Percentiles rank a stretch among this genome's conserved stretches.
Evolutionary conservation across 2,113 vertebrate genomes (phyloP).

Genomic region (Pitta sordida): DNA sequence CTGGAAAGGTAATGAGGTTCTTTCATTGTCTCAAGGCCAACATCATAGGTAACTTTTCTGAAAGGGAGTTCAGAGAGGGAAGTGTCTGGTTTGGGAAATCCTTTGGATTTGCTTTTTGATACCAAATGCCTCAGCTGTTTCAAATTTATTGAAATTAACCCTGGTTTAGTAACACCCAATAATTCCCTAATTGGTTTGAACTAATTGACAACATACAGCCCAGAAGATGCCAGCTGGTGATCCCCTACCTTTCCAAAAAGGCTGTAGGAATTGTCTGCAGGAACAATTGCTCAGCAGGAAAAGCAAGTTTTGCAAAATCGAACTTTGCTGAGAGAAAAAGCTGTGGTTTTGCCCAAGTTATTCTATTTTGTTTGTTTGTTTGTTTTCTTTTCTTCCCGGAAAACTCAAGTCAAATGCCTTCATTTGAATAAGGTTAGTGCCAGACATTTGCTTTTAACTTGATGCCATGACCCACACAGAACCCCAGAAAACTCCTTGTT

Average conservation of each 20-base stretch:
- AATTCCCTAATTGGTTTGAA: constrained; percentile 28
- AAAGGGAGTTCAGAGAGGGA: not conserved
- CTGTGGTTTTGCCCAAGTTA: constrained; percentile 15
- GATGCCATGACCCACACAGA: not conserved
- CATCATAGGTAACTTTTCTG: constrained; percentile 17
- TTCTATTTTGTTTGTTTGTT: not conserved
- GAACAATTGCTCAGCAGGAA: constrained; percentile 52
- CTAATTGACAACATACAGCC: not conserved
- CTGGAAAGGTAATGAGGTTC: constrained; percentile 9
- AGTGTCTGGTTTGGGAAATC: not conserved
- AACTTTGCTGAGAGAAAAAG: not conserved
- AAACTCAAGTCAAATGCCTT: not conserved
- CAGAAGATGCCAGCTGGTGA: constrained; percentile 28
- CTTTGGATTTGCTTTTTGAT: not conserved
- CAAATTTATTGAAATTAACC: not conserved
- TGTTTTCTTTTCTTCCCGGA: not conserved
- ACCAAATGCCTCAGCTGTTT: not conserved
- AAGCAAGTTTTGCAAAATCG: constrained; percentile 13
- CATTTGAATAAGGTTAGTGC: not conserved
- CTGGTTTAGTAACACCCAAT: not conserved
- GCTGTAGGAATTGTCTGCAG: constrained; percentile 25
- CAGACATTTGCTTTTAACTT: constrained; percentile 9
- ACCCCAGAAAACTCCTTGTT: not conserved
- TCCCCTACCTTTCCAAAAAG: not conserved
- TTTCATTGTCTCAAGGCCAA: constrained; percentile 46